Evolutionary conservation across 2,113 vertebrate genomes (phyloP), one percentile per base, ranked within the genome.

Genomic region (Phrynocephalus versicolor): DNA sequence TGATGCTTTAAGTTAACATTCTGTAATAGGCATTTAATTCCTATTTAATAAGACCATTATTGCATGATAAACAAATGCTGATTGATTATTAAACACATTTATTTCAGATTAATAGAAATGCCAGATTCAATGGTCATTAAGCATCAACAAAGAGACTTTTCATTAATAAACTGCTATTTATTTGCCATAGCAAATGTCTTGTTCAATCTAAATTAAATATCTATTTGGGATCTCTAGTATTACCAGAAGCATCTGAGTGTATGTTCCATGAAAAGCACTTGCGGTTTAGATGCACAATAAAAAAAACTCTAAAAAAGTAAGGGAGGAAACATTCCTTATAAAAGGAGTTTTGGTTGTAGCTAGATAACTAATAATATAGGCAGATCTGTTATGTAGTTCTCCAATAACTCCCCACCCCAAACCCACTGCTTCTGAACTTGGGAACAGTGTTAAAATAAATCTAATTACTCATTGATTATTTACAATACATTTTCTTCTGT

Each of bases 11-110:
- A 87, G 73, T 87, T 92, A 92, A 72, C 64, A 86, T 88, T 89
- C 89, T 83, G 74, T 91, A 90, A 89, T 65, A 89, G 87, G 87
- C 76, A 89, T 89, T 92, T 87, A 90, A 89, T 90, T 89, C 90
- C 92, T 79, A 94, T 95, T 95, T 94, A 94, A 94, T 94, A 96
- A 95, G 88, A 95, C 89, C 92, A 93, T 95, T 83, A 95, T 88
- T 89, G 71, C 65, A 71, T 82, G 89, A 85, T 89, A 94, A 96
- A 95, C 95, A 94, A 91, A 92, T 93, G 95, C 60, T 84, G 93
- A 94, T 97, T 93, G 96, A 95, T 95, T 96, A 96, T 96, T 95
- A 95, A 96, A 92, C 88, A 87, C 94, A 96, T 96, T 96, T 94
- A 95, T 95, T 95, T 95, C 94, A 82, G 92, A 92, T 95, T 94